Percentiles rank a stretch among this genome's conserved stretches.
These are phyloP conservation scores for Bruchidius siliquastri DNA, from an alignment of 2,888 invertebrate species.

Conservation along the genomic window DNA sequence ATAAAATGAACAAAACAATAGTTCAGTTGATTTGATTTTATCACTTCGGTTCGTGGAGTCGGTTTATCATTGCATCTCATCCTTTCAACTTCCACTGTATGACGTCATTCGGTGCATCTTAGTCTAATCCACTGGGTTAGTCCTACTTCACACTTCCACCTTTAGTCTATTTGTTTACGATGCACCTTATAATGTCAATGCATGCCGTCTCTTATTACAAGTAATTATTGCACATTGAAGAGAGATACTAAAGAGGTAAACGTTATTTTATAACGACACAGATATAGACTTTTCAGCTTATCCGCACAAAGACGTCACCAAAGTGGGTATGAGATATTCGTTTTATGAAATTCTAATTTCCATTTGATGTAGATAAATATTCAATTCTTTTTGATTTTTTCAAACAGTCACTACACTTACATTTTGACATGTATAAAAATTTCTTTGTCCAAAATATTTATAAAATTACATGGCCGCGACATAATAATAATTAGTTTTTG, in stretches of 20 bases:
- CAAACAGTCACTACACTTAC: too few species aligned
- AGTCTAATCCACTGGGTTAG: not conserved
- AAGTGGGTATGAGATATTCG: too few species aligned
- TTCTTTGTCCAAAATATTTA: too few species aligned
- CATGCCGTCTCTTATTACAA: not conserved
- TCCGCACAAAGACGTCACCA: not conserved
- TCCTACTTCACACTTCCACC: not conserved
- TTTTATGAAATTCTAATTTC: too few species aligned
- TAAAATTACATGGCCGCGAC: too few species aligned
- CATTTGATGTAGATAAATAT: too few species aligned
- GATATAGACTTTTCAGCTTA: not conserved
- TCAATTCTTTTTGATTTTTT: too few species aligned
- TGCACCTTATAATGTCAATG: not conserved
- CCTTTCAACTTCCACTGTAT: not conserved
- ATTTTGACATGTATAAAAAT: too few species aligned
- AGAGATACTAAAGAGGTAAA: constrained; percentile 23
- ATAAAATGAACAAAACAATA: too few species aligned
- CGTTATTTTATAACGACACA: constrained; percentile 13
- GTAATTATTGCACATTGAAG: not conserved
- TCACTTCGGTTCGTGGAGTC: not conserved
- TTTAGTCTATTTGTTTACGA: not conserved
- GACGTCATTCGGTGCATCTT: not conserved
- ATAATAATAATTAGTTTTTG: too few species aligned
- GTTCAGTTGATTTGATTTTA: too few species aligned
- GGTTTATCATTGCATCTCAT: not conserved